A percentile compares a stretch with the other conserved stretches of the same genome.
phyloP scores from a whole-genome alignment of 2,888 invertebrate species.

The Tenthredo livida region DNA sequence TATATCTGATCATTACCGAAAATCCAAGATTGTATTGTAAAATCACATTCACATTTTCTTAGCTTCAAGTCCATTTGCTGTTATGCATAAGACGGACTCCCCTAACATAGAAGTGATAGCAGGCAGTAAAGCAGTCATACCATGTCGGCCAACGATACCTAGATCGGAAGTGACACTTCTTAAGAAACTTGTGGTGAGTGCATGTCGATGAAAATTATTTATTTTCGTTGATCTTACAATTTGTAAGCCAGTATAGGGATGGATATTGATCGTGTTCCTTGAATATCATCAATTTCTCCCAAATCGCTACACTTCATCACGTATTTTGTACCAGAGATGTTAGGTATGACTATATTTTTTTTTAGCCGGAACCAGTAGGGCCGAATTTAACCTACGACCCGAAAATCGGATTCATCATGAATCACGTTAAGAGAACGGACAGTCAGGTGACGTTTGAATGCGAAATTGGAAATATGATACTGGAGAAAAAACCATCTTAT shows the following conservation, averaged over 20 bases:
- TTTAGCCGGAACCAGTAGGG: neutral
- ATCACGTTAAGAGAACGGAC: conserved; percentile 57
- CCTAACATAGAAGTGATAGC: conserved; percentile 76
- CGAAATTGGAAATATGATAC: neutral
- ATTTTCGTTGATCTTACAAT: neutral
- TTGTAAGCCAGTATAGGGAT: neutral
- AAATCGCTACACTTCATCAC: neutral
- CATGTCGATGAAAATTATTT: neutral
- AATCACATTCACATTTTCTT: conserved; percentile 57
- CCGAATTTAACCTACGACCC: conserved; percentile 73
- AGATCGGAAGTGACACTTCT: conserved; percentile 80
- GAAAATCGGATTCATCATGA: conserved; percentile 77
- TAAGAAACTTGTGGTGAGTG: neutral
- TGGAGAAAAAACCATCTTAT: neutral
- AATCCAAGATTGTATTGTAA: neutral
- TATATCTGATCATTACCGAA: neutral
- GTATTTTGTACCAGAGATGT: neutral
- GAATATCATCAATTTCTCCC: neutral
- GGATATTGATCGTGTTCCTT: neutral
- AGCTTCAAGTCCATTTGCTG: conserved; percentile 77
- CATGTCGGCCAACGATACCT: conserved; percentile 84
- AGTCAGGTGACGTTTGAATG: neutral
- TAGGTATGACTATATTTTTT: neutral
- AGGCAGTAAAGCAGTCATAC: conserved; percentile 79
- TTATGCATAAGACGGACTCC: conserved; percentile 64